Conservation (phyloP, 2,113 vertebrate genomes). For the Gadus chalcogrammus region DNA sequence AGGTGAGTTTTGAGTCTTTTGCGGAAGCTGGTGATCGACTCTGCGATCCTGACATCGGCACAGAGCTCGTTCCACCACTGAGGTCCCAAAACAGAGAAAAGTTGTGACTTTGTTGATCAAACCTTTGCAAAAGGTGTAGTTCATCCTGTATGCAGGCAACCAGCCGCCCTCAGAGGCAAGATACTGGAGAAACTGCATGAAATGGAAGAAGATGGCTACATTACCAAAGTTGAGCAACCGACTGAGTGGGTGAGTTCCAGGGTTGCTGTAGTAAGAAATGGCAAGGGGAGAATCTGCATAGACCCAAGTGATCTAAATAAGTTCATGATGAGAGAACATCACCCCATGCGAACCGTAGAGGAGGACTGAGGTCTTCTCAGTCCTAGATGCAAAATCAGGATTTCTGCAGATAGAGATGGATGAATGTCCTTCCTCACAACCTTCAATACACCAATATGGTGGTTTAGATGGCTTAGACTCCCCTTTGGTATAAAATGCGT, state of each 20-base stretch:
- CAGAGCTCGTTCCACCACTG: too few species aligned
- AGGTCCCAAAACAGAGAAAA: too few species aligned
- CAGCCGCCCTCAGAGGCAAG: conserved; percentile 3
- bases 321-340: not conserved
- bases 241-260: not conserved
- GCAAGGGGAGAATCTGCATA: not conserved
- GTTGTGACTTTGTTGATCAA: too few species aligned
- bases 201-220: not conserved
- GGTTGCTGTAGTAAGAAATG: too few species aligned
- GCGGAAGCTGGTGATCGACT: too few species aligned
- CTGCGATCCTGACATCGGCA: too few species aligned
- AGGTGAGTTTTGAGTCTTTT: too few species aligned
- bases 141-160: not conserved
- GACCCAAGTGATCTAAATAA: conserved; percentile 25
- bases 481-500: conserved; percentile 20
- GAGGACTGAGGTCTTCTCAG: not conserved
- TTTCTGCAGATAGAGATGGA: conserved; percentile 30
- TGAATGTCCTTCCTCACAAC: conserved; percentile 19
- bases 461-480: conserved; percentile 17
- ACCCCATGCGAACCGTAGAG: too few species aligned
- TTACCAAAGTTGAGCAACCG: conserved; percentile 2
- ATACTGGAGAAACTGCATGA: conserved; percentile 7
- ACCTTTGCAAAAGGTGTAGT: too few species aligned
- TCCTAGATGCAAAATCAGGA: conserved; percentile 29
- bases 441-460: conserved; percentile 20